phyloP scores from a whole-genome alignment of 2,888 invertebrate species.

The Limulus polyphemus region DNA sequence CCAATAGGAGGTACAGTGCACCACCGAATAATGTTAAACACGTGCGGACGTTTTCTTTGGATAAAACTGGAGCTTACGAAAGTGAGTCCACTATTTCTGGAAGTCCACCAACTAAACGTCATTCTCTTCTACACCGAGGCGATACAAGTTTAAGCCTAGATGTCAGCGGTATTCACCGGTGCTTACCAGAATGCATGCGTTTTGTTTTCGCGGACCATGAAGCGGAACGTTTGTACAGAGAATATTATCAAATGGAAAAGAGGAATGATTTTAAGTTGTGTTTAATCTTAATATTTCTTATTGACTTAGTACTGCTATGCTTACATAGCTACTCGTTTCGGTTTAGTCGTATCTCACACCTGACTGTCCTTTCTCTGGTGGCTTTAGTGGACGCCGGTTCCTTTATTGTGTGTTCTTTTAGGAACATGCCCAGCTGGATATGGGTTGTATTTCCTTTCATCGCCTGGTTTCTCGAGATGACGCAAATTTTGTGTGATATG shows the following conservation, averaged over 20 bases:
- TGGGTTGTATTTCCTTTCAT: slow-evolving; percentile 24
- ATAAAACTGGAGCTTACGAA: too few species aligned
- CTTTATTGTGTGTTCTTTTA: slow-evolving; percentile 14
- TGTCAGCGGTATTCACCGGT: slow-evolving; percentile 25
- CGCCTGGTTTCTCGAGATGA: slow-evolving; percentile 43
- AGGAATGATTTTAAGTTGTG: slow-evolving; percentile 46
- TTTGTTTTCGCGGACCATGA: slow-evolving; percentile 49
- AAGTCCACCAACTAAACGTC: not conserved
- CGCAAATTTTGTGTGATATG: slow-evolving; percentile 33
- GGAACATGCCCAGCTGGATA: slow-evolving; percentile 27
- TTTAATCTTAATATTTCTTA: not conserved
- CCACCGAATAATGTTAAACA: too few species aligned
- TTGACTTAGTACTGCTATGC: not conserved
- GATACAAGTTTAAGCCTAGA: slow-evolving; percentile 25
- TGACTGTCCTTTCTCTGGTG: slow-evolving; percentile 34
- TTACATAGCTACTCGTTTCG: not conserved
- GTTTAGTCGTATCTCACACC: not conserved
- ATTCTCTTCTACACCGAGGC: slow-evolving; percentile 17
- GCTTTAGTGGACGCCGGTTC: slow-evolving; percentile 6
- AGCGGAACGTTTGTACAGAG: slow-evolving; percentile 55
- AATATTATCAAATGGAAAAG: slow-evolving; percentile 57
- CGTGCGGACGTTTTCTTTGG: too few species aligned
- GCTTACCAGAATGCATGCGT: slow-evolving; percentile 31
- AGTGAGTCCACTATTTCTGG: too few species aligned
- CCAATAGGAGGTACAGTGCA: too few species aligned